phyloP scores from a whole-genome alignment of 2,113 vertebrate species.

The Dasyprocta punctata region DNA sequence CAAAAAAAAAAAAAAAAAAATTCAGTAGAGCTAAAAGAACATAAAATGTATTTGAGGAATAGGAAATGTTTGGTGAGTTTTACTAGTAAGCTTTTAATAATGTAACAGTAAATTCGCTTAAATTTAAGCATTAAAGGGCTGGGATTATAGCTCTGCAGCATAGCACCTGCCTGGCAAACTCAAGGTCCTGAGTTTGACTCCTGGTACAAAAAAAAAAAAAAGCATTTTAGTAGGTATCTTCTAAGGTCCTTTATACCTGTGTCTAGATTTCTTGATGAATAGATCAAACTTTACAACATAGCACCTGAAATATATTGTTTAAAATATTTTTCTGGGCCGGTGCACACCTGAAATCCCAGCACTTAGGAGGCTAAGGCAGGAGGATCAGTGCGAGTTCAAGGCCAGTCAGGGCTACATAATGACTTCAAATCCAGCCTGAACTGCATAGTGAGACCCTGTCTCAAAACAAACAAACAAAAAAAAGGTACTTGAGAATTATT shows the following conservation, averaged over 20 bases:
- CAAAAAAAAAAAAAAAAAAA: too few species aligned
- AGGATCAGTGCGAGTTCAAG: background rate
- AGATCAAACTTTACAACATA: background rate
- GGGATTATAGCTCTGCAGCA: too few species aligned
- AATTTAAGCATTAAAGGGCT: background rate
- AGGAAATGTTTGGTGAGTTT: background rate
- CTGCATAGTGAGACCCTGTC: background rate
- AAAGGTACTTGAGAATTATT: slow-evolving; percentile 43
- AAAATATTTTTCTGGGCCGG: background rate
- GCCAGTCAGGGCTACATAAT: background rate
- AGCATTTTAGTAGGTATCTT: background rate
- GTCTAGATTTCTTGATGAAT: slow-evolving; percentile 37
- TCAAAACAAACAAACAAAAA: background rate
- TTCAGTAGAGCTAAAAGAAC: slow-evolving; percentile 1
- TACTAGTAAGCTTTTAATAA: background rate
- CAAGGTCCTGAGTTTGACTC: too few species aligned
- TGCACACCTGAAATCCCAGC: background rate
- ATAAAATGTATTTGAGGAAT: slow-evolving; percentile 30
- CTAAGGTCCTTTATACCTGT: background rate
- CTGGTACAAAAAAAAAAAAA: too few species aligned
- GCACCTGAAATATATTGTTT: background rate
- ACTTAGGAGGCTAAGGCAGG: background rate
- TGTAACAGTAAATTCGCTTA: background rate
- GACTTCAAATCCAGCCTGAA: background rate
- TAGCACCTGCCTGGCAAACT: too few species aligned